Evolutionary conservation across 2,113 vertebrate species (phyloP), one percentile per base, ranked within the genome.

Genomic region (Sorex fumeus): DNA sequence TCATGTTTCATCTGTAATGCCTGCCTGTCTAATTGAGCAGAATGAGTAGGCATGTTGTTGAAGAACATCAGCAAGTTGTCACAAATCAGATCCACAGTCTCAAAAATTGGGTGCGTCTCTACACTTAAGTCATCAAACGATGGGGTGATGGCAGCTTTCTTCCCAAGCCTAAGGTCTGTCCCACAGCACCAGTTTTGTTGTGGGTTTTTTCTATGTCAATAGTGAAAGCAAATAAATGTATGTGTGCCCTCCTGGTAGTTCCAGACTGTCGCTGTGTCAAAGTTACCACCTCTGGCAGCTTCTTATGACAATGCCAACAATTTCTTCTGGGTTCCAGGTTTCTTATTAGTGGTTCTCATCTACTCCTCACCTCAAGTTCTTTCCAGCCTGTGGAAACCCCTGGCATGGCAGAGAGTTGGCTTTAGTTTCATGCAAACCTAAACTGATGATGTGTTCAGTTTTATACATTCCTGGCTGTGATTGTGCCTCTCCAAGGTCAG

Each of bases 51-150:
- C 45, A 10, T 9, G n/a, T 77, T 84, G 91, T 69, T 77, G 76
- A 94, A 93, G 91, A 77, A 36, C 72, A n/a, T 91, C 60, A 84
- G 91, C 72, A 8, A 40, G 34, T 75, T 85, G 94, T 95, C 93
- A 77, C 32, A 60, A 21, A 84, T 93, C 93, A 92, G 94, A 79
- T 72, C 71, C 81, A 45, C 88, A 21, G 5, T 12, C 47, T 76
- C 77, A 79, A 30, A 75, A 43, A 36, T 36, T 15, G 0, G 30
- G 25, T 4, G 18, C 9, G 0, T 70, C 75, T 87, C 92, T 62
- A 36, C 47, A 30, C 62, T 13, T 57, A 11, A 90, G 66, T 90
- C 67, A 66, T 43, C 47, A 2, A 75, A 78, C 85, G 75, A 36
- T 2, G 0, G 16, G n/a, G 9, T 8, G n/a, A 9, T 8, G 25